These are phyloP conservation scores for Poecile atricapillus DNA, from an alignment of 2,113 vertebrate species.

Conservation along the genomic window DNA sequence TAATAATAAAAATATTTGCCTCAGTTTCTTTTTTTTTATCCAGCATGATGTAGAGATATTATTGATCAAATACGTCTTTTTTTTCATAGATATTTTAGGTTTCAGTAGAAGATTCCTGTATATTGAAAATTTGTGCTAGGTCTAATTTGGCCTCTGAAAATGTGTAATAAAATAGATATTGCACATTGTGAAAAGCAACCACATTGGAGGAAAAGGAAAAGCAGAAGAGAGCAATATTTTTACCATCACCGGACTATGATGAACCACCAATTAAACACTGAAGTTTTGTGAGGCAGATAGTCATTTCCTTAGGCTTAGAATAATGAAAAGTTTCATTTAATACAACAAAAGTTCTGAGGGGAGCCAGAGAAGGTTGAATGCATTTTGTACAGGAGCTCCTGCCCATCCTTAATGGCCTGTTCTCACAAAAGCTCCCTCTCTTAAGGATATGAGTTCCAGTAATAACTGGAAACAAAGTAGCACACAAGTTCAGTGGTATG, in stretches of 20 bases:
- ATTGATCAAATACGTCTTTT: background rate
- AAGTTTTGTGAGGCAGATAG: background rate
- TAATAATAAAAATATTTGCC: background rate
- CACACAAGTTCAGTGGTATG: background rate
- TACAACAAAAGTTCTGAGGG: background rate
- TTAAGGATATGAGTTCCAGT: background rate
- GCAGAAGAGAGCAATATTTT: background rate
- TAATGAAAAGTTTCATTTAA: background rate
- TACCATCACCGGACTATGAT: rapidly evolving
- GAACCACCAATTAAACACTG: background rate
- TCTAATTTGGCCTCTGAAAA: background rate
- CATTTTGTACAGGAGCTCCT: background rate
- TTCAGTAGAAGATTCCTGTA: background rate
- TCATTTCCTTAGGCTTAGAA: background rate
- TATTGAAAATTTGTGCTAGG: background rate
- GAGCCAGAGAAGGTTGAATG: background rate
- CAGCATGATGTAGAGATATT: background rate
- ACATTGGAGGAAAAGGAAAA: background rate
- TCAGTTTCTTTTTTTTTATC: background rate
- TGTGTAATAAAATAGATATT: background rate
- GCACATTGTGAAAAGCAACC: background rate
- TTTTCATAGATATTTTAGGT: background rate
- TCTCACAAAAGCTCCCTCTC: background rate
- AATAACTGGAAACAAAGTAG: background rate
- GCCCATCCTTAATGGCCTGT: rapidly evolving